phyloP scores from a whole-genome alignment of 1,140 invertebrate species.

The Monochamus saltuarius region DNA sequence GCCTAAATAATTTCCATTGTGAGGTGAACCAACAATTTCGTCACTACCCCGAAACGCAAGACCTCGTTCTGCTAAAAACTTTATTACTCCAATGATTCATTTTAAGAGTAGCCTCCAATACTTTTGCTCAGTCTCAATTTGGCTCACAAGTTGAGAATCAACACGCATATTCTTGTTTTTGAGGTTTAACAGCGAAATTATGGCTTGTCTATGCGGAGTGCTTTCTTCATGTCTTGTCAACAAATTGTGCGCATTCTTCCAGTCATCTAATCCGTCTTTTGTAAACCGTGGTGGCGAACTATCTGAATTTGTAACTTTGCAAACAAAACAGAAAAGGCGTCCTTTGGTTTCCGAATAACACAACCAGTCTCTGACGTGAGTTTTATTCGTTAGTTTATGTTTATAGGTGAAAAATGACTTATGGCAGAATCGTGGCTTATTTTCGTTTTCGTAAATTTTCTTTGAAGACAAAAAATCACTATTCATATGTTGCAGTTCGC shows the following conservation, averaged over 20 bases:
- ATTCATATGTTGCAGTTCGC: slow-evolving; percentile 16
- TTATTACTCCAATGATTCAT: slow-evolving; percentile 6
- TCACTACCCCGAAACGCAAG: slow-evolving; percentile 38
- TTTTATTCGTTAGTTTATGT: background rate
- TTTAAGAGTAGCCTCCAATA: slow-evolving; percentile 9
- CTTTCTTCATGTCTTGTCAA: slow-evolving; percentile 15
- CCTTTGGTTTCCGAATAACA: too few species aligned
- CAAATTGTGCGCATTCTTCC: slow-evolving; percentile 18
- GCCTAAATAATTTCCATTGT: slow-evolving; percentile 43
- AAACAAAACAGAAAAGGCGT: slow-evolving; percentile 18
- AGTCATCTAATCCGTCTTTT: slow-evolving; percentile 6
- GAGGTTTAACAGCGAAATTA: background rate
- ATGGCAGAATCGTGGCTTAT: too few species aligned
- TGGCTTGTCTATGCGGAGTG: background rate
- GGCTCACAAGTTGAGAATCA: slow-evolving; percentile 8
- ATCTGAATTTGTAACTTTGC: too few species aligned
- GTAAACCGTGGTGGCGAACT: background rate
- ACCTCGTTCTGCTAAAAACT: slow-evolving; percentile 25
- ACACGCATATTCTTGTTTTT: slow-evolving; percentile 19
- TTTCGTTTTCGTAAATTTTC: too few species aligned
- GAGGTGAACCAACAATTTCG: slow-evolving; percentile 37
- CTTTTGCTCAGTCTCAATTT: background rate
- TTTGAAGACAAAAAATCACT: too few species aligned
- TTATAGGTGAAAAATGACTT: slow-evolving; percentile 10
- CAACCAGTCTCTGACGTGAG: too few species aligned